Percentiles rank a stretch among this genome's conserved stretches.
Conservation (phyloP, 2,797 vertebrate genomes). For the Anguilla obscura region DNA sequence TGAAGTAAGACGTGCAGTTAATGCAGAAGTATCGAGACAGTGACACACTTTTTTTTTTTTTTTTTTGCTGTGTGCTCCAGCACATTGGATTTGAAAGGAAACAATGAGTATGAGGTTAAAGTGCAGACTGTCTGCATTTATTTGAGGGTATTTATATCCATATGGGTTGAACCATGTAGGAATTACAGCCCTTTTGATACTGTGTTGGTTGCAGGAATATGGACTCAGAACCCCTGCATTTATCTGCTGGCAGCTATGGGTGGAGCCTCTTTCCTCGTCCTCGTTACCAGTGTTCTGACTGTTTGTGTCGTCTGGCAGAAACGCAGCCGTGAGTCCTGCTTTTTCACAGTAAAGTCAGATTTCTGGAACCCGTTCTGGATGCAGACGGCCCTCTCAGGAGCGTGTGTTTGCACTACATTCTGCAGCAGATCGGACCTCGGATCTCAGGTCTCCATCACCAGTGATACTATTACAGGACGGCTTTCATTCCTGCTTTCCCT, state of each 20-base stretch:
- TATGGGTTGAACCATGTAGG: no score
- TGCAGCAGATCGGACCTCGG: neutral
- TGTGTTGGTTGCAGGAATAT: neutral
- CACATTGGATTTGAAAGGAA: no score
- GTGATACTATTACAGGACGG: neutral
- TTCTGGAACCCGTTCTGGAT: neutral
- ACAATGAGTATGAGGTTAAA: no score
- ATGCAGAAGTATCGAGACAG: no score
- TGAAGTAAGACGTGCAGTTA: neutral
- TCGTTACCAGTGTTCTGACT: neutral
- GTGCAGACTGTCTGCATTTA: no score
- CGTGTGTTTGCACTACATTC: neutral
- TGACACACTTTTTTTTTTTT: no score
- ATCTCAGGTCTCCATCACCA: neutral
- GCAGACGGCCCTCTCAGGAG: neutral
- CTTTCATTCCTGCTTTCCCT: neutral
- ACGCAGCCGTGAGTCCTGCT: neutral
- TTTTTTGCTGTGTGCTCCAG: no score
- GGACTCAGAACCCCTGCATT: neutral
- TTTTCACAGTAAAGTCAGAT: neutral
- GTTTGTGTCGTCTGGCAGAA: neutral
- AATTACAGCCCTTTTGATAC: no score
- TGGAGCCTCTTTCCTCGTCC: conserved; percentile 1
- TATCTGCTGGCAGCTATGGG: neutral
- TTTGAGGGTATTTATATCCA: no score